These are phyloP conservation scores for Spea bombifrons DNA, from an alignment of 2,113 vertebrate genomes.

Conservation along the genomic window DNA sequence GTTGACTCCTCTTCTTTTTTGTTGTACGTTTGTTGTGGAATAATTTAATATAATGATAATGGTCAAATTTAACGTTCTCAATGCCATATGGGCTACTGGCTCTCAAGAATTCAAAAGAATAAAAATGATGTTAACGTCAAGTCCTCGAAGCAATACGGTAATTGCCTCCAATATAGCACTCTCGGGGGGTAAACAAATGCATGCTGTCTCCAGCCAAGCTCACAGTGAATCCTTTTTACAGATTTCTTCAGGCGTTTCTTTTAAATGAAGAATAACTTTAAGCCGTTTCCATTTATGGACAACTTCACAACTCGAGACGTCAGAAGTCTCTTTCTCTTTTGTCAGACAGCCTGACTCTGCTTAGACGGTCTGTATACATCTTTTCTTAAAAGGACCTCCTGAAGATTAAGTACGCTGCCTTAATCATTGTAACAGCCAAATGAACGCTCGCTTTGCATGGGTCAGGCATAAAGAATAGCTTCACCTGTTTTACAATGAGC, in stretches of 20 bases:
- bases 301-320: neutral
- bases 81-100: no score
- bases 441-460: neutral
- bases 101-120: no score
- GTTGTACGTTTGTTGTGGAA: no score
- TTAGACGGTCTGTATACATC: neutral
- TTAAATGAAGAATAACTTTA: constrained; percentile 3
- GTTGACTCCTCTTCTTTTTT: no score
- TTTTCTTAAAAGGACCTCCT: neutral
- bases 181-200: neutral
- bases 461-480: neutral
- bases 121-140: no score
- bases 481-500: neutral
- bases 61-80: no score
- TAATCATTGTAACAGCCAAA: neutral
- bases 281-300: constrained; percentile 34
- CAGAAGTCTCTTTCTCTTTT: neutral
- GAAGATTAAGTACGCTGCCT: neutral
- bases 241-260: neutral
- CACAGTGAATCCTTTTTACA: neutral
- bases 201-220: neutral
- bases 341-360: constrained; percentile 18
- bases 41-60: no score
- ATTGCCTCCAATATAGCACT: neutral
- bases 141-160: no score